A percentile compares a stretch with the other conserved stretches of the same genome.
Conservation (phyloP, 2,113 vertebrate species). For the Mugil cephalus region DNA sequence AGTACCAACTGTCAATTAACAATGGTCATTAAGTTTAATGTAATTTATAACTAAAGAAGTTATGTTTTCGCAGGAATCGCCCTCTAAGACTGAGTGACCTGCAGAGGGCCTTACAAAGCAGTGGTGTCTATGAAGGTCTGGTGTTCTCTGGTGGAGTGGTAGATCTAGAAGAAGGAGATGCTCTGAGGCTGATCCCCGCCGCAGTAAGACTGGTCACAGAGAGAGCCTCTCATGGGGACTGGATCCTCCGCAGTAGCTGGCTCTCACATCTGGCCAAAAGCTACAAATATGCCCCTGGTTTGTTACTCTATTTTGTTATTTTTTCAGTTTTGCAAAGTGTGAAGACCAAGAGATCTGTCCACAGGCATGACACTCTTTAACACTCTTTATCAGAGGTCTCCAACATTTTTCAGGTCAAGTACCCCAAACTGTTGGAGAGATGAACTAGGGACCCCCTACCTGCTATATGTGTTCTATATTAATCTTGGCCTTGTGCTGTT, state of each 20-base stretch:
- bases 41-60: not conserved
- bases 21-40: no score
- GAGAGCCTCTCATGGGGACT: slow-evolving; percentile 92
- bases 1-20: no score
- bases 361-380: no score
- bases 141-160: slow-evolving; percentile 81
- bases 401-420: no score
- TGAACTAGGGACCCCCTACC: no score
- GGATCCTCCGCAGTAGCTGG: slow-evolving; percentile 93
- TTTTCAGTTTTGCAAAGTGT: no score
- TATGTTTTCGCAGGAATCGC: slow-evolving; percentile 82
- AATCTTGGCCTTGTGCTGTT: no score
- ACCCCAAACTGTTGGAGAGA: no score
- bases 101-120: slow-evolving; percentile 85
- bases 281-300: slow-evolving; percentile 83
- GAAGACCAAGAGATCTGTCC: no score
- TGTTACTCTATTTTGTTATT: no score
- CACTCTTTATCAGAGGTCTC: no score
- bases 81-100: slow-evolving; percentile 92
- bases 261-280: slow-evolving; percentile 89
- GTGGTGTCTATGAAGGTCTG: slow-evolving; percentile 83
- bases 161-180: slow-evolving; percentile 81
- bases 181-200: slow-evolving; percentile 85
- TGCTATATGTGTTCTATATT: no score
- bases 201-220: slow-evolving; percentile 90